These are phyloP conservation scores for Adelognathus sp. DNA, from an alignment of 2,888 invertebrate genomes.

Conservation along the genomic window DNA sequence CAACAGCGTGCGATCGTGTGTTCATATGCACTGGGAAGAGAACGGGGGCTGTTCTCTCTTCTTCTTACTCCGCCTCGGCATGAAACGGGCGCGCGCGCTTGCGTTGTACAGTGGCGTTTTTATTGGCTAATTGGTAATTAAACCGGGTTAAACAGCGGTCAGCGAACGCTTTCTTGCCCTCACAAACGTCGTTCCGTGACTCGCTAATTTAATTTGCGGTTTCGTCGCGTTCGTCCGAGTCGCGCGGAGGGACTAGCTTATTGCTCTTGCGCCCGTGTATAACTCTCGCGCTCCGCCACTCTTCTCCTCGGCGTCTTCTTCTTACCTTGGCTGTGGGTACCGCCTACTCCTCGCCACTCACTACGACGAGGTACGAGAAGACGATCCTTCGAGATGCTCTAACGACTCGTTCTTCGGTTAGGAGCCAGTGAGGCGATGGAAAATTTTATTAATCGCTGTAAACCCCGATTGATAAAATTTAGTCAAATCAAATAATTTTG, in stretches of 20 bases:
- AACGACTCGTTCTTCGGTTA: constrained; percentile 25
- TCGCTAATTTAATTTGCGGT: constrained; percentile 80
- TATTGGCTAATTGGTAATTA: constrained; percentile 80
- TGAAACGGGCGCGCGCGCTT: constrained; percentile 52
- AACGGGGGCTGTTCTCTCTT: constrained; percentile 5
- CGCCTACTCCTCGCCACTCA: constrained; percentile 54
- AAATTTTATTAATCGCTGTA: constrained; percentile 25
- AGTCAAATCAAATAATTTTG: too few species aligned
- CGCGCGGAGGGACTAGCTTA: too few species aligned
- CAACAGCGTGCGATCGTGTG: constrained; percentile 68
- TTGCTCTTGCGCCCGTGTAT: constrained; percentile 56
- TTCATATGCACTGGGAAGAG: constrained; percentile 60
- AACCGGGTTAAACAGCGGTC: constrained; percentile 77
- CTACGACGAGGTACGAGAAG: neutral
- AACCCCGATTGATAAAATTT: too few species aligned
- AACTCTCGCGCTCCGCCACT: constrained; percentile 44
- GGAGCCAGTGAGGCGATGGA: constrained; percentile 14
- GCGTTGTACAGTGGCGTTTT: constrained; percentile 71
- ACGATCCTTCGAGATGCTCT: neutral
- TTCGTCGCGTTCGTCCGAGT: constrained; percentile 76
- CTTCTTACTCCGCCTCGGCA: neutral
- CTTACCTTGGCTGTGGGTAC: constrained; percentile 51
- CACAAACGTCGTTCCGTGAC: constrained; percentile 73
- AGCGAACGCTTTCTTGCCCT: constrained; percentile 79
- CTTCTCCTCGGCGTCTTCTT: constrained; percentile 55